These are phyloP conservation scores for Hemicrepidius hirtus DNA, from an alignment of 2,888 invertebrate genomes.

Conservation along the genomic window DNA sequence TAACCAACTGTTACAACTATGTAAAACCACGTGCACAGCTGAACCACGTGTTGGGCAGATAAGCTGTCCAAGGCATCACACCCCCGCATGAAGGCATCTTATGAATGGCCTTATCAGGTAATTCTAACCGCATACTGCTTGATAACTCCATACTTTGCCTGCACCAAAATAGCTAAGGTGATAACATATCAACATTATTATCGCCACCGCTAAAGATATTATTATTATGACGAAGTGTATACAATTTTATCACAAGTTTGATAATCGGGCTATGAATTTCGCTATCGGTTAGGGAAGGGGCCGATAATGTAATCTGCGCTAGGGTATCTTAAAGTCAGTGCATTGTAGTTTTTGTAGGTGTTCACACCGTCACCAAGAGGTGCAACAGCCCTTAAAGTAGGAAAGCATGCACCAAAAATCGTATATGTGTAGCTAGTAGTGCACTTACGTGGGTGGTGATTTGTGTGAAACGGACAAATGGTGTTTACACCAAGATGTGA, in stretches of 20 bases:
- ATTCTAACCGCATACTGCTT: conserved; percentile 57
- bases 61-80: conserved; percentile 44
- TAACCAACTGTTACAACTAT: conserved; percentile 14
- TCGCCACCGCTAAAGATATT: conserved; percentile 64
- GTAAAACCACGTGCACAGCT: conserved; percentile 21
- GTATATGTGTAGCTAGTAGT: no score
- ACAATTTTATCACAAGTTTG: conserved; percentile 69
- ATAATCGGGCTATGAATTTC: conserved; percentile 68
- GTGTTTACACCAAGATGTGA: no score
- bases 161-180: conserved; percentile 69
- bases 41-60: conserved; percentile 36
- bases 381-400: conserved; percentile 23
- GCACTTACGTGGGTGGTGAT: no score
- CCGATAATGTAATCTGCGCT: conserved; percentile 67
- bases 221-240: conserved; percentile 69
- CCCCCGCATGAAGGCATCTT: conserved; percentile 51
- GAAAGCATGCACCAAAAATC: neutral
- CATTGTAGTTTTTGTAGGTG: conserved; percentile 63
- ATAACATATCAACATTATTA: conserved; percentile 66
- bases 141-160: conserved; percentile 60
- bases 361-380: conserved; percentile 53
- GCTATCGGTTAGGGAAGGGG: conserved; percentile 66
- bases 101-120: conserved; percentile 62
- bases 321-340: conserved; percentile 64
- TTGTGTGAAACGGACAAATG: no score